Evolutionary conservation across 2,797 vertebrate species (phyloP).

Genomic region (Tachyglossus aculeatus): DNA sequence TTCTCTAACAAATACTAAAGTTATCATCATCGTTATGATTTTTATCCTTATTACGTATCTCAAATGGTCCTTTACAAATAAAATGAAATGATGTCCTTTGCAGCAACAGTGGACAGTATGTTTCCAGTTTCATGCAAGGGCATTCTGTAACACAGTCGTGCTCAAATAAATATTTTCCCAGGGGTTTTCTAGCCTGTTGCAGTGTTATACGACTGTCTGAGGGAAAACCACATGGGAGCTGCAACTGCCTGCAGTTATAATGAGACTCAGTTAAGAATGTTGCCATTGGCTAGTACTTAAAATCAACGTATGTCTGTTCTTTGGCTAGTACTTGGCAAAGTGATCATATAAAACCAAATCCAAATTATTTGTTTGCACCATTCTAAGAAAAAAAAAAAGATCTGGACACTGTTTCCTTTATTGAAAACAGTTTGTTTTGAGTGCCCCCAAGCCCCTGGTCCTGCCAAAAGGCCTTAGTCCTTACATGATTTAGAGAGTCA

Average conservation of each 20-base stretch:
- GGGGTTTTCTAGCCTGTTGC: slow-evolving; percentile 25
- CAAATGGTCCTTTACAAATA: slow-evolving; percentile 24
- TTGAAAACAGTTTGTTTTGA: not conserved
- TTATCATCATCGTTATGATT: too few relatives aligned
- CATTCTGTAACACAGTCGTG: not conserved
- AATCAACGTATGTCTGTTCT: slow-evolving; percentile 26
- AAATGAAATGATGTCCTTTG: not conserved
- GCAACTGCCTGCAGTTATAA: not conserved
- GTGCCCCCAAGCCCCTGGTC: too few relatives aligned
- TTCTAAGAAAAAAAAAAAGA: not conserved
- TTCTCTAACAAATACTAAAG: too few relatives aligned
- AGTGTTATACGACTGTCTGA: not conserved
- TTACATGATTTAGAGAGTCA: too few relatives aligned
- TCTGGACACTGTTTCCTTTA: slow-evolving; percentile 4
- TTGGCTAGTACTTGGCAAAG: slow-evolving; percentile 1
- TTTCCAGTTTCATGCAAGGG: not conserved
- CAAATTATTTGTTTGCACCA: not conserved
- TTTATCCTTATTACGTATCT: too few relatives aligned
- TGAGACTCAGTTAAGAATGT: slow-evolving; percentile 5
- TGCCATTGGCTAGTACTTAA: slow-evolving; percentile 7
- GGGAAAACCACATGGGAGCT: slow-evolving; percentile 5
- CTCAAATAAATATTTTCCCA: slow-evolving; percentile 33
- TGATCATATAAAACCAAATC: slow-evolving; percentile 23
- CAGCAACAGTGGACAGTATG: not conserved
- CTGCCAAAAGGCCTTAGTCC: too few relatives aligned